Evolutionary conservation across 2,888 invertebrate species (phyloP), one percentile per base, ranked within the genome.

Genomic region (Erannis defoliaria): DNA sequence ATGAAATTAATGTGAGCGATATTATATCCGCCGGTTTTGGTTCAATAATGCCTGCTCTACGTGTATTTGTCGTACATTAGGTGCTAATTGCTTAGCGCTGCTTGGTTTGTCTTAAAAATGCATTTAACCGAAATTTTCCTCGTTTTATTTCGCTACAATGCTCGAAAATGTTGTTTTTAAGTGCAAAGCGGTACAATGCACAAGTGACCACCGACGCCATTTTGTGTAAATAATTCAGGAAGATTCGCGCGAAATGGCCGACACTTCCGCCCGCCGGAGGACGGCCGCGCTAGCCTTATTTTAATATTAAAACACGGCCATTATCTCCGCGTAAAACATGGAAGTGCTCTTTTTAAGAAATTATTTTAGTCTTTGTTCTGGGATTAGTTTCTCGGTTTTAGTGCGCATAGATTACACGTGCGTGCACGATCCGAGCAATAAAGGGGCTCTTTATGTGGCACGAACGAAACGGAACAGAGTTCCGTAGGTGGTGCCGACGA

Each of bases 191-290:
- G 74, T 73, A 82, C 80, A 80, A 81, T 78, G 77, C 75, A 76
- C 79, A 80, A 81, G 79, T 83, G 81, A 81, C 82, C 68, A 67
- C 76, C 54, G 73, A 70, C 78, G 82, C 88, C 87, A 85, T 88
- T 89, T 86, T 84, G 85, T 73, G 78, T 80, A 72, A 87, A 89
- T 87, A 86, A 90, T 89, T 90, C 82, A 89, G 80, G 80, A 85
- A 85, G 87, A 85, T 82, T 85, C 88, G 82, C 86, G 79, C 86
- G 81, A 79, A 89, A 89, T 85, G 88, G 85, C 83, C 78, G 84
- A 76, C 80, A 72, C 73, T 77, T 84, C 83, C 83, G 76, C 73
- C 54, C 64, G 73, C 63, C 73, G 71, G 72, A 68, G 72, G 74
- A 75, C 45, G 29, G 42, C 72, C 70, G 73, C 46, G 62, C 56